Conservation (phyloP, 1,140 invertebrate genomes). For the Eubasilissa regina region DNA sequence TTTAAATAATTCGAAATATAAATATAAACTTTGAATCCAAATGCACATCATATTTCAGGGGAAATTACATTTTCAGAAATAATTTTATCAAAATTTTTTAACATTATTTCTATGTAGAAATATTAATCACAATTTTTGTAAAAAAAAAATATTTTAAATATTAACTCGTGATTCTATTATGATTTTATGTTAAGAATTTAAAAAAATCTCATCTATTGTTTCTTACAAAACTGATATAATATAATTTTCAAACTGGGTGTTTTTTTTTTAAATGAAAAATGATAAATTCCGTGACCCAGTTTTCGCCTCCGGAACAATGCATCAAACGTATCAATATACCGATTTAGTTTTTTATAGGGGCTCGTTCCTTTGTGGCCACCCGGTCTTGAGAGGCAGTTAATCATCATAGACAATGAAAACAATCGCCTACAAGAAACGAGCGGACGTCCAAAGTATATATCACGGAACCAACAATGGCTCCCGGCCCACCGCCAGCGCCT, state of each 20-base stretch:
- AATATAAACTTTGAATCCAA: too few species aligned
- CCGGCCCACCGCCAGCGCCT: not conserved
- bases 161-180: too few species aligned
- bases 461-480: slow-evolving; percentile 43
- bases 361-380: slow-evolving; percentile 23
- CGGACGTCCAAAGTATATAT: slow-evolving; percentile 41
- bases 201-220: too few species aligned
- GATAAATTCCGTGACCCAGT: not conserved
- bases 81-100: too few species aligned
- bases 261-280: not conserved
- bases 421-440: slow-evolving; percentile 43
- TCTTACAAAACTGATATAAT: not conserved
- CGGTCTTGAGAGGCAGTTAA: slow-evolving; percentile 39
- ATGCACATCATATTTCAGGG: too few species aligned
- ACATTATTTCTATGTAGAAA: too few species aligned
- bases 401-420: slow-evolving; percentile 50
- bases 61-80: too few species aligned
- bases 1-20: too few species aligned
- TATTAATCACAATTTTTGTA: too few species aligned
- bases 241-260: not conserved
- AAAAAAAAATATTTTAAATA: too few species aligned
- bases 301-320: slow-evolving; percentile 10
- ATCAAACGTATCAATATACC: slow-evolving; percentile 13
- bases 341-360: not conserved
- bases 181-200: too few species aligned